Conservation (phyloP, 2,888 invertebrate species). For the Drosophila testacea region DNA sequence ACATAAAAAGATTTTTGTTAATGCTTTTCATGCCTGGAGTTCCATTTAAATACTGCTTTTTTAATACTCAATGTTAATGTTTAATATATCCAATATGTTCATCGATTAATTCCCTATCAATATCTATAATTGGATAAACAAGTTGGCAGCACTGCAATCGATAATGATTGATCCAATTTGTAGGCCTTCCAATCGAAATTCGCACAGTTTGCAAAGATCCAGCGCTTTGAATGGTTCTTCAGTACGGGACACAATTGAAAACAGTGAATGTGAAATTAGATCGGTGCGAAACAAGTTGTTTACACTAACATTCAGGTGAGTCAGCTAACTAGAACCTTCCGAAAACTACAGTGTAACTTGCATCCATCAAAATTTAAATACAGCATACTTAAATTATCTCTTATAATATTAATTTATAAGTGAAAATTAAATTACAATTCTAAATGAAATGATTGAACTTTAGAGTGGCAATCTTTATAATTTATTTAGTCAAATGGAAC, state of each 20-base stretch:
- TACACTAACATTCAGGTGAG: slow-evolving; percentile 3
- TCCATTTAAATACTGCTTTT: too few species aligned
- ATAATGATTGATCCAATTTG: not conserved
- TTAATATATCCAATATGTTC: not conserved
- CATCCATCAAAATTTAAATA: not conserved
- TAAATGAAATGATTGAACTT: too few species aligned
- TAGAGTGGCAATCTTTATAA: too few species aligned
- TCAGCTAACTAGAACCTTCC: not conserved
- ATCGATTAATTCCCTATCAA: not conserved
- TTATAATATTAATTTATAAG: not conserved
- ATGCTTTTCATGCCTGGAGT: too few species aligned
- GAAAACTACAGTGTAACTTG: not conserved
- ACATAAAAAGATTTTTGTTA: too few species aligned
- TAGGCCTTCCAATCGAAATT: not conserved
- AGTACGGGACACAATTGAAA: not conserved
- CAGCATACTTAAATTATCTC: not conserved
- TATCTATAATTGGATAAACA: not conserved
- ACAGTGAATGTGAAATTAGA: not conserved
- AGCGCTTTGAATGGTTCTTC: slow-evolving; percentile 9
- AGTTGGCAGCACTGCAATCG: not conserved
- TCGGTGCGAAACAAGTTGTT: not conserved
- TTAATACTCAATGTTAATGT: too few species aligned
- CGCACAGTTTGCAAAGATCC: not conserved
- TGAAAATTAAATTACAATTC: not conserved
- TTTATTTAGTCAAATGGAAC: too few species aligned